phyloP scores from a whole-genome alignment of 64 coral and sea anemone species.

The Montipora foliosa region DNA sequence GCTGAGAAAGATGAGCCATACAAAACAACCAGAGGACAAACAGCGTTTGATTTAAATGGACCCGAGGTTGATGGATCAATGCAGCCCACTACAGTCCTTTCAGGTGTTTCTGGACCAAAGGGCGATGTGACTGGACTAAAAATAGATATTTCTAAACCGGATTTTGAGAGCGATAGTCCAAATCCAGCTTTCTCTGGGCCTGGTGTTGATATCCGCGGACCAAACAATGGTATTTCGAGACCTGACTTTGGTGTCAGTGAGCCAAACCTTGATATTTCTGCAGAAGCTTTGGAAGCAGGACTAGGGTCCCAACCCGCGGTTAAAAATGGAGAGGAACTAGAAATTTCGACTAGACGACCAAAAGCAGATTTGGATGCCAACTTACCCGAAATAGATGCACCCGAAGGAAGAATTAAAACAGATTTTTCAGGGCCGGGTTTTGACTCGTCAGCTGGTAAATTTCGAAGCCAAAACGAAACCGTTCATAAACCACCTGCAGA shows the following conservation, averaged over 20 bases:
- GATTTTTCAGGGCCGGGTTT: background rate
- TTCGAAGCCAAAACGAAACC: background rate
- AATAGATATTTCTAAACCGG: background rate
- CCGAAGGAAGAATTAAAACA: background rate
- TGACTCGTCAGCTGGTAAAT: background rate
- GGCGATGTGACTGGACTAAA: background rate
- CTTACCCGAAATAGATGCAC: background rate
- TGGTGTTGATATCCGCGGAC: background rate
- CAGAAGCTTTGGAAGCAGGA: background rate
- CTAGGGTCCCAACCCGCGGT: background rate
- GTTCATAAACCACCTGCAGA: background rate
- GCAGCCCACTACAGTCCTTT: background rate
- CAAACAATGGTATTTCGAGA: background rate
- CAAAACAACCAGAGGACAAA: background rate
- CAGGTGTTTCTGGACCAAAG: background rate
- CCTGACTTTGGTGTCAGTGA: background rate
- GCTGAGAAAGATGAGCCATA: slow-evolving; percentile 12
- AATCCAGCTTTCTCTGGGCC: background rate
- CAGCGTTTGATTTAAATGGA: background rate
- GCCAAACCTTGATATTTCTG: background rate
- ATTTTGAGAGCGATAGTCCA: background rate
- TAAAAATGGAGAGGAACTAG: background rate
- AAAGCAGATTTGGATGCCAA: background rate
- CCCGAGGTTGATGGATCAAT: background rate
- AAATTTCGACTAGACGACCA: background rate